A percentile compares a stretch with the other conserved stretches of the same genome.
phyloP scores from a whole-genome alignment of 1,140 invertebrate genomes.

The Nasonia vitripennis region DNA sequence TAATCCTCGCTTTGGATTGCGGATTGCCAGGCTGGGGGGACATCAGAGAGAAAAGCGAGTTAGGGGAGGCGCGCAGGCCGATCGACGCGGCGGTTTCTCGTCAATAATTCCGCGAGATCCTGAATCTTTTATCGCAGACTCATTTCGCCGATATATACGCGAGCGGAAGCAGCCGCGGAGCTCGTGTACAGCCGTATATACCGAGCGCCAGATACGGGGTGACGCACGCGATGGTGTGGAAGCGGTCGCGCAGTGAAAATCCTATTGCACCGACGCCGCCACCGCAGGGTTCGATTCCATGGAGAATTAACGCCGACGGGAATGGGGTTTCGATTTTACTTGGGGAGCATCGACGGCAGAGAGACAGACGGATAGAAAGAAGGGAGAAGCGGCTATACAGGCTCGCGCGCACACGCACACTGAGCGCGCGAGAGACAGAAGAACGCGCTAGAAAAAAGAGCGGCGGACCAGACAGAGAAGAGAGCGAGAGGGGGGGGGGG shows the following conservation, averaged over 20 bases:
- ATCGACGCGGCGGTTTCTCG: constrained; percentile 31
- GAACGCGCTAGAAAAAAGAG: neutral
- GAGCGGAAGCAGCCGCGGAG: neutral
- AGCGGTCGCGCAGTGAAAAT: constrained; percentile 65
- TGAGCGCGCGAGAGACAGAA: neutral
- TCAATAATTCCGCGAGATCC: constrained; percentile 58
- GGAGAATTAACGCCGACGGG: constrained; percentile 68
- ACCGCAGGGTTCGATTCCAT: constrained; percentile 68
- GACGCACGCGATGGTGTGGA: constrained; percentile 58
- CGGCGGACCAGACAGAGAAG: neutral
- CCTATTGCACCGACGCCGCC: constrained; percentile 63
- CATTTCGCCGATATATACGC: constrained; percentile 48
- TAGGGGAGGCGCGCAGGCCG: neutral
- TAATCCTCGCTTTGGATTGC: neutral
- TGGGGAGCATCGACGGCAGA: constrained; percentile 49
- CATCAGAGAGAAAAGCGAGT: neutral
- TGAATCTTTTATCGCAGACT: constrained; percentile 61
- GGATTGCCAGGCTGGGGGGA: neutral
- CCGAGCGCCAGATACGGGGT: constrained; percentile 26
- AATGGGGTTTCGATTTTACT: constrained; percentile 70
- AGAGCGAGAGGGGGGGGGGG: neutral
- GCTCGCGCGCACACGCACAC: neutral
- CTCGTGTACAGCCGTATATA: neutral
- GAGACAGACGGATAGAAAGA: neutral
- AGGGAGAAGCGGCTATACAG: neutral